Percentiles rank a stretch among this genome's conserved stretches.
Conservation (phyloP, 2,797 vertebrate genomes). For the Acanthis flammea region DNA sequence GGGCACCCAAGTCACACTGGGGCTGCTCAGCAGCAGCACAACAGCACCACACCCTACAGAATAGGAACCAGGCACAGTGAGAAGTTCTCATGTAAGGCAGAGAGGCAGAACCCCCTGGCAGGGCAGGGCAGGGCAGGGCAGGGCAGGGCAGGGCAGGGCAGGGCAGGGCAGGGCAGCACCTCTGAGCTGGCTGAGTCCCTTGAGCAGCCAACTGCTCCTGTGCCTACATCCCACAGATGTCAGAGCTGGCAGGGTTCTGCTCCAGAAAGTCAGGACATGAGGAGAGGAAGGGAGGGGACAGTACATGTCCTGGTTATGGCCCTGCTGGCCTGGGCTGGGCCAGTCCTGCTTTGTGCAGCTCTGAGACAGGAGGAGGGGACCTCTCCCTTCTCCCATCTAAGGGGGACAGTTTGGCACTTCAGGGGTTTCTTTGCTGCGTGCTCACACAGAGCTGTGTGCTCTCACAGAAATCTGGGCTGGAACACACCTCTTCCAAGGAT, state of each 20-base stretch:
- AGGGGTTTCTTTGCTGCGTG: too few relatives aligned
- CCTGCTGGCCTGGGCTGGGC: background rate
- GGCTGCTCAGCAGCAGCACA: background rate
- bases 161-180: background rate
- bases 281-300: background rate
- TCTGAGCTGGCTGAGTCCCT: background rate
- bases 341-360: background rate
- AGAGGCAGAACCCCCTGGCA: background rate
- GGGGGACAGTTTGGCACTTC: too few relatives aligned
- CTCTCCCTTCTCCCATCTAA: background rate
- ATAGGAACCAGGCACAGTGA: accelerated
- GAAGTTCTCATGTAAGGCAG: background rate
- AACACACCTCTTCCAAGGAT: background rate
- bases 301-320: accelerated
- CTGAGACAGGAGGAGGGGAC: background rate
- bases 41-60: background rate
- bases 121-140: background rate
- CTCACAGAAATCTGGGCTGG: background rate
- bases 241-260: background rate
- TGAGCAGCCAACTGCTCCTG: background rate
- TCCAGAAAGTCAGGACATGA: background rate
- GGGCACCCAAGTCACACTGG: background rate
- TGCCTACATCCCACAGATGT: background rate
- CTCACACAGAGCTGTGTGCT: background rate
- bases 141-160: background rate